phyloP scores from a whole-genome alignment of 2,888 invertebrate genomes.

The Latrodectus elegans region DNA sequence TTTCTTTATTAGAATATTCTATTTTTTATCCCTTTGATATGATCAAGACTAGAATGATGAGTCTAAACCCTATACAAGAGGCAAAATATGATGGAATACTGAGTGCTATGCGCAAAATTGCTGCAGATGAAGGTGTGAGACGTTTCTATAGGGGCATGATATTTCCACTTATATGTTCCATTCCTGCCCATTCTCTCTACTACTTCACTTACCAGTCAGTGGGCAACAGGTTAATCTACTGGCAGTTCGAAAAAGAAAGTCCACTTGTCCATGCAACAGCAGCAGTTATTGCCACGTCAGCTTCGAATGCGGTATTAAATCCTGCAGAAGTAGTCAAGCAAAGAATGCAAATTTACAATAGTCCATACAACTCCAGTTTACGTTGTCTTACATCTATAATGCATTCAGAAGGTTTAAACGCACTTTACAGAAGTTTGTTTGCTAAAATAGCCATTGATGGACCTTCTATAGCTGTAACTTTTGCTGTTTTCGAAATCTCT shows the following conservation, averaged over 20 bases:
- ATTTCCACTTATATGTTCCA: background rate
- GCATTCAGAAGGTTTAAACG: slow-evolving; percentile 2
- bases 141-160: slow-evolving; percentile 16
- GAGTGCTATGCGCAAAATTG: background rate
- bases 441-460: slow-evolving; percentile 19
- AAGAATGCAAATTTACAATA: slow-evolving; percentile 23
- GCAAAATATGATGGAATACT: slow-evolving; percentile 2
- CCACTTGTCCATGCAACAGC: background rate
- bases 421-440: slow-evolving; percentile 4
- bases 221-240: background rate
- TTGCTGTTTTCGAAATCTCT: slow-evolving; percentile 8
- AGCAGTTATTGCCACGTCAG: background rate
- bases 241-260: background rate
- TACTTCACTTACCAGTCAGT: slow-evolving; percentile 10
- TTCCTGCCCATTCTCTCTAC: slow-evolving; percentile 12
- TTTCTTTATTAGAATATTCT: background rate
- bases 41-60: slow-evolving; percentile 14
- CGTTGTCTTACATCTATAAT: slow-evolving; percentile 2
- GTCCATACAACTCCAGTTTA: slow-evolving; percentile 4
- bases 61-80: background rate
- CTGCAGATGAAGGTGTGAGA: slow-evolving; percentile 1
- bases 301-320: background rate
- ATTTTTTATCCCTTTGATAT: slow-evolving; percentile 13
- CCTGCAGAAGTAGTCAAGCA: slow-evolving; percentile 30
- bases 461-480: background rate